Conservation (phyloP, 2,113 vertebrate species). For the Danio rerio region DNA sequence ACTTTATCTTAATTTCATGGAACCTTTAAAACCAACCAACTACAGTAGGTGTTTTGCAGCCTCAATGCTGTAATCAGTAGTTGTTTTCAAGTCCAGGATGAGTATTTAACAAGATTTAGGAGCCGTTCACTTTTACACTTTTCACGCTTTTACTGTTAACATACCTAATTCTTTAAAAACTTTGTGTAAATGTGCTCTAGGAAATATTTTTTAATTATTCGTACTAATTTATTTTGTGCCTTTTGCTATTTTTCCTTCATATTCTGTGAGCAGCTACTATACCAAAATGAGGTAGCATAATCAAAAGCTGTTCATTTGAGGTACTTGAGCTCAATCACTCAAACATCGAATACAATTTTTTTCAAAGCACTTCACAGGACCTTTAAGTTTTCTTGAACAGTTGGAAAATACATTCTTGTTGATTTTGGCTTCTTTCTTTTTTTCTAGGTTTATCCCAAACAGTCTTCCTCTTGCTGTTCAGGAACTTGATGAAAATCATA, state of each 20-base stretch:
- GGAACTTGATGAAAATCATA: slow-evolving; percentile 76
- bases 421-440: background rate
- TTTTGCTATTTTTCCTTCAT: background rate
- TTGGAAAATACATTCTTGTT: background rate
- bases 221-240: background rate
- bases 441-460: slow-evolving; percentile 74
- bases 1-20: too few relatives aligned
- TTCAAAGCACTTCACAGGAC: too few relatives aligned
- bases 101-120: too few relatives aligned
- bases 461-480: slow-evolving; percentile 73
- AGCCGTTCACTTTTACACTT: too few relatives aligned
- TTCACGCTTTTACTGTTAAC: too few relatives aligned
- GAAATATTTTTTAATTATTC: too few relatives aligned
- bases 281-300: background rate
- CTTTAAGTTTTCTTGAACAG: background rate
- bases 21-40: background rate
- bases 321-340: too few relatives aligned
- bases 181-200: too few relatives aligned
- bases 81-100: background rate
- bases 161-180: too few relatives aligned
- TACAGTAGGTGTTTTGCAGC: background rate
- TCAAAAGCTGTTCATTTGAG: too few relatives aligned
- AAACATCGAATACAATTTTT: too few relatives aligned
- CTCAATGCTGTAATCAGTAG: background rate
- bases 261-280: background rate